These are phyloP conservation scores for Pimephales promelas DNA, from an alignment of 2,113 vertebrate genomes.

Conservation along the genomic window DNA sequence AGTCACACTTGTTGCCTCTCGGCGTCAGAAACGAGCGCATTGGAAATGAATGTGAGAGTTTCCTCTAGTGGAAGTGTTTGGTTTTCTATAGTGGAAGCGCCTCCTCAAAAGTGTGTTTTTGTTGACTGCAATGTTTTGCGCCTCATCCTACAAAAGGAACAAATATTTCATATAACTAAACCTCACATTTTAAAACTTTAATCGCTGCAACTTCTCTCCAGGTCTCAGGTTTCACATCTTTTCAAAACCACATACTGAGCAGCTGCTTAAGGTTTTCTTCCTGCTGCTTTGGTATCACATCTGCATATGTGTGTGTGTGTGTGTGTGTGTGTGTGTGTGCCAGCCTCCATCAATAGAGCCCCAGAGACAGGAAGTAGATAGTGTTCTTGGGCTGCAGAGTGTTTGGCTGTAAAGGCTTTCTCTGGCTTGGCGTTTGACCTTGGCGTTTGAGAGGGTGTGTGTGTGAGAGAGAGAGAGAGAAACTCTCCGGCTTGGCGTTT, in stretches of 20 bases:
- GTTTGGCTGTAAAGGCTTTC: conserved; percentile 63
- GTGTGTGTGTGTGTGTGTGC: neutral
- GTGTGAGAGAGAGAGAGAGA: no score
- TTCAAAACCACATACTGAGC: neutral
- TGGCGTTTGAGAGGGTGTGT: conserved; percentile 63
- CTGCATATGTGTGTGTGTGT: neutral
- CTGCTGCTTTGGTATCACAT: neutral
- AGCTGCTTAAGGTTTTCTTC: neutral
- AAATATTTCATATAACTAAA: neutral
- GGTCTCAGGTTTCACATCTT: neutral
- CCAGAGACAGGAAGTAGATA: conserved; percentile 42
- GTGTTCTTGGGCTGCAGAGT: conserved; percentile 56
- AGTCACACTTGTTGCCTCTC: no score
- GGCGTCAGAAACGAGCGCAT: no score
- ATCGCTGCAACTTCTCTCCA: neutral
- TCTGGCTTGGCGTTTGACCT: conserved; percentile 74
- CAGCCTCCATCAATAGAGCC: conserved; percentile 28
- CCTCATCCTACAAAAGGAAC: neutral
- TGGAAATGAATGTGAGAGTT: no score
- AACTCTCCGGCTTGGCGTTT: conserved; percentile 70
- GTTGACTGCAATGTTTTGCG: neutral
- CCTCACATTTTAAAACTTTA: neutral
- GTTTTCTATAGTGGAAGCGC: no score
- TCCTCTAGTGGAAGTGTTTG: no score
- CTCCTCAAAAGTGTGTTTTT: neutral